Conservation (phyloP, 2,113 vertebrate genomes). For the Salvelinus alpinus region DNA sequence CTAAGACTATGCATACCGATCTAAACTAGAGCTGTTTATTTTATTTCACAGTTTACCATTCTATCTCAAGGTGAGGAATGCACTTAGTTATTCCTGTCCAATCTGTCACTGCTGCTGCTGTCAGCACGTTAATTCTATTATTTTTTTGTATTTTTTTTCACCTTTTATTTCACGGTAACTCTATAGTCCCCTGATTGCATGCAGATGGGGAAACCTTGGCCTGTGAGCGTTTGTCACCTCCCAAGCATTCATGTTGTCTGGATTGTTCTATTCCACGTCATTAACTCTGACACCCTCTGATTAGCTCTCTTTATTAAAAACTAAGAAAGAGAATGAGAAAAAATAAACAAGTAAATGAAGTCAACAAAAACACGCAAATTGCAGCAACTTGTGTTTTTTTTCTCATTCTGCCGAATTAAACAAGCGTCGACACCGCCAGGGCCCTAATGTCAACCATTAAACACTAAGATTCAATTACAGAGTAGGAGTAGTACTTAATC, state of each 20-base stretch:
- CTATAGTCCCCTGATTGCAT: conserved; percentile 6
- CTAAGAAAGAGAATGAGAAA: conserved; percentile 72
- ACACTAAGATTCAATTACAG: neutral
- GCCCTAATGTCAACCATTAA: neutral
- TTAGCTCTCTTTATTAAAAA: conserved; percentile 79
- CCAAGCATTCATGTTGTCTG: conserved; percentile 58
- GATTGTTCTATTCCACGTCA: conserved; percentile 80
- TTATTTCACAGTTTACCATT: neutral
- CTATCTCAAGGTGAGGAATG: neutral
- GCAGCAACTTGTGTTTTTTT: neutral
- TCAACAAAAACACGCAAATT: conserved; percentile 10
- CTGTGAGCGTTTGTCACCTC: conserved; percentile 40
- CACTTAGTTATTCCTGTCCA: neutral
- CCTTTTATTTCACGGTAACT: neutral
- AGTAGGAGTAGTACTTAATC: neutral
- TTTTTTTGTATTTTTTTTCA: too few relatives aligned
- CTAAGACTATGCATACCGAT: neutral
- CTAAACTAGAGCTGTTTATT: neutral
- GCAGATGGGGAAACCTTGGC: conserved; percentile 6
- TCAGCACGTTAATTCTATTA: neutral
- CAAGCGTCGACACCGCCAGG: conserved; percentile 63
- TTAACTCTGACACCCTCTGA: conserved; percentile 77
- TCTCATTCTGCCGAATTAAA: neutral
- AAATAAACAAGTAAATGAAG: neutral
- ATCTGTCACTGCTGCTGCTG: conserved; percentile 14